A percentile compares a stretch with the other conserved stretches of the same genome.
These are phyloP conservation scores for Aptenodytes forsteri DNA, from an alignment of 2,113 vertebrate genomes.

Conservation along the genomic window DNA sequence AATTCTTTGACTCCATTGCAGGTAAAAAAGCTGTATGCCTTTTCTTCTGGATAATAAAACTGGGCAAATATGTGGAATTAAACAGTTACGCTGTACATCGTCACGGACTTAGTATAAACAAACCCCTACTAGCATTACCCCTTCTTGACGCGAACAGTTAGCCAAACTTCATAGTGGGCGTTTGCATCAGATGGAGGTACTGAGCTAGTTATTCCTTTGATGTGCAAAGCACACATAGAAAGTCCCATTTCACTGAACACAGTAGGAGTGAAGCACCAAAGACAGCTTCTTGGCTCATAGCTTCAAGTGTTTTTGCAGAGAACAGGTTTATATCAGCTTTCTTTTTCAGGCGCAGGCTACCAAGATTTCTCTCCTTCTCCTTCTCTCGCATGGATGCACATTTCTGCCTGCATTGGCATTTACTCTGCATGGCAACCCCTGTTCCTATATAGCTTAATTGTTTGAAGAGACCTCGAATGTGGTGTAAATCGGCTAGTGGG, in stretches of 20 bases:
- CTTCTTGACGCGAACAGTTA: neutral
- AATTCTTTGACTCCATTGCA: neutral
- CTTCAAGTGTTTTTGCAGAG: neutral
- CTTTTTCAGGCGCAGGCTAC: neutral
- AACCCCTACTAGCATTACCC: neutral
- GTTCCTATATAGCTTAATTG: neutral
- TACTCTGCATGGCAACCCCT: neutral
- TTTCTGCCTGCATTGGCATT: neutral
- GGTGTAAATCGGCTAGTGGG: neutral
- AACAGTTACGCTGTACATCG: neutral
- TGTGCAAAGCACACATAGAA: constrained; percentile 31
- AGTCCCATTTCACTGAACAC: constrained; percentile 33
- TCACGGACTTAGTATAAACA: constrained; percentile 21
- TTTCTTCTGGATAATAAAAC: constrained; percentile 25
- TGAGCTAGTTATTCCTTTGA: constrained; percentile 26
- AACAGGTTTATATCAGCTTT: constrained; percentile 15
- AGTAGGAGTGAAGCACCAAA: constrained; percentile 54
- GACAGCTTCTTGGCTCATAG: constrained; percentile 53
- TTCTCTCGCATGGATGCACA: neutral
- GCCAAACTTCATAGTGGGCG: constrained; percentile 43
- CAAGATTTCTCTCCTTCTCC: neutral
- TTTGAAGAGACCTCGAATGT: neutral
- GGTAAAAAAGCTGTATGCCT: neutral
- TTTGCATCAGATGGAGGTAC: constrained; percentile 50
- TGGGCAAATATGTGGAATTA: neutral